Conservation (phyloP, 1,140 invertebrate genomes). For the Bombus haemorrhoidalis region DNA sequence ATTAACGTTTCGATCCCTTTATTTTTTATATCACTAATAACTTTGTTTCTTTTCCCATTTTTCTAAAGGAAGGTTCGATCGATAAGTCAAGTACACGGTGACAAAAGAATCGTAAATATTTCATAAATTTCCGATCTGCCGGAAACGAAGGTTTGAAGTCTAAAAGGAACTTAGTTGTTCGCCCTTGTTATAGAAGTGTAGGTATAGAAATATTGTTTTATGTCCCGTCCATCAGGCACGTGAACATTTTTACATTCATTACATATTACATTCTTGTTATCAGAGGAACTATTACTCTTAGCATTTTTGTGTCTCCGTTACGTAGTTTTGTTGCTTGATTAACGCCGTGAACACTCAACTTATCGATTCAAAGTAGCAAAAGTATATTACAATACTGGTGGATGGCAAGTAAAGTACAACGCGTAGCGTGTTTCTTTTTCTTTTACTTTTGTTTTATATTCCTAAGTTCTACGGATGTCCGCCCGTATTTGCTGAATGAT, state of each 20-base stretch:
- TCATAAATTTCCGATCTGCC: no score
- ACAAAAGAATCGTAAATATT: neutral
- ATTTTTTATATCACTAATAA: neutral
- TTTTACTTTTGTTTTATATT: constrained; percentile 10
- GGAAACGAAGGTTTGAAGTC: neutral
- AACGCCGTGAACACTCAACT: constrained; percentile 21
- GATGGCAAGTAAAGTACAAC: constrained; percentile 34
- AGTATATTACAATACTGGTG: constrained; percentile 35
- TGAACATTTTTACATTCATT: neutral
- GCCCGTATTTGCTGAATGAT: neutral
- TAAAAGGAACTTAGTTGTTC: constrained; percentile 16
- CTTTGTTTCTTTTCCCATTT: constrained; percentile 1
- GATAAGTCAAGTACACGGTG: constrained; percentile 27
- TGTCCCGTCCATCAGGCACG: neutral
- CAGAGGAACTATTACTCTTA: constrained; percentile 40
- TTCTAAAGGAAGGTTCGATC: constrained; percentile 2
- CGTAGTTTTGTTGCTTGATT: neutral
- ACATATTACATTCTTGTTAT: neutral
- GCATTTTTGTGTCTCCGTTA: neutral
- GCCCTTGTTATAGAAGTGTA: constrained; percentile 2
- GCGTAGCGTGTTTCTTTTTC: neutral
- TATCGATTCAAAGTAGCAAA: constrained; percentile 45
- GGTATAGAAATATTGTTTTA: constrained; percentile 12
- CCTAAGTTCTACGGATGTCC: constrained; percentile 29
- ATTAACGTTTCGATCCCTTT: neutral